Evolutionary conservation across 2,113 vertebrate species (phyloP).

Genomic region (Silurus meridionalis): DNA sequence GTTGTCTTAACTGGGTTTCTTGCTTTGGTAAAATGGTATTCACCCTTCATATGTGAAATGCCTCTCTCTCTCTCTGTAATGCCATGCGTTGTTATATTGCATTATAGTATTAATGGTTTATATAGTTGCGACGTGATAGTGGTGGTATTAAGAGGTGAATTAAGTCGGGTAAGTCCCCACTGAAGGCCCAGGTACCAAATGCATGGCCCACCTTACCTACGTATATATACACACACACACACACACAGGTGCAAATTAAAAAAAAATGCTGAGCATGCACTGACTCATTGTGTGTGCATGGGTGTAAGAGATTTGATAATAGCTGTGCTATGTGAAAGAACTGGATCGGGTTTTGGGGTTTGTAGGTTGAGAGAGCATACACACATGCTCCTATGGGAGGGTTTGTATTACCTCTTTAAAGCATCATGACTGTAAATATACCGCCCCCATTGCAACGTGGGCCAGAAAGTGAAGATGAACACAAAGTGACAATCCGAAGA

Average conservation of each 20-base stretch:
- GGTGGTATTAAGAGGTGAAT: too few relatives aligned
- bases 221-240: not conserved
- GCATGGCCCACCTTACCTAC: too few relatives aligned
- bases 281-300: not conserved
- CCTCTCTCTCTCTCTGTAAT: too few relatives aligned
- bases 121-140: too few relatives aligned
- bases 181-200: too few relatives aligned
- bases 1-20: too few relatives aligned
- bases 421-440: constrained; percentile 11
- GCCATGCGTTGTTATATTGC: too few relatives aligned
- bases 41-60: too few relatives aligned
- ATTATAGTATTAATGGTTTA: too few relatives aligned
- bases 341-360: not conserved
- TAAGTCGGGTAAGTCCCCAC: too few relatives aligned
- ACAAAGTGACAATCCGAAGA: constrained; percentile 27
- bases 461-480: not conserved
- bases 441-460: not conserved
- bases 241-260: not conserved
- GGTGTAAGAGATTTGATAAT: not conserved
- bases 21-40: too few relatives aligned
- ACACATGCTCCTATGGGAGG: not conserved
- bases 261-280: not conserved
- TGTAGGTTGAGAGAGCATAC: not conserved
- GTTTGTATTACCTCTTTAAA: not conserved
- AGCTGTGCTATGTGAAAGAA: not conserved